Conservation (phyloP, 2,113 vertebrate species). For the Hassar affinis region DNA sequence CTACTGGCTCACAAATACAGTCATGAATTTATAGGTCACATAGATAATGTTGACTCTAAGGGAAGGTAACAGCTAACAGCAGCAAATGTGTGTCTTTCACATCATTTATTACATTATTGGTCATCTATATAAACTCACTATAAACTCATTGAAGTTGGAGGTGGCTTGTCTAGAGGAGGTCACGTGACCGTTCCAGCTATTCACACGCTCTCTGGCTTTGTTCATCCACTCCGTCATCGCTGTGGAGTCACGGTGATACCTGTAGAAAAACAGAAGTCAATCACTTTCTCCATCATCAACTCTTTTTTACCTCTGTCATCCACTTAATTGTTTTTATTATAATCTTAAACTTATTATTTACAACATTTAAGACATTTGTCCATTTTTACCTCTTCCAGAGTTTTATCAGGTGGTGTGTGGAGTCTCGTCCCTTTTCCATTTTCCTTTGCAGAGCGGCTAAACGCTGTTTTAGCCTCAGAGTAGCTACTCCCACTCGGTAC, state of each 20-base stretch:
- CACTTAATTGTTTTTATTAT: neutral
- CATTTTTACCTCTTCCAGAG: slow-evolving; percentile 76
- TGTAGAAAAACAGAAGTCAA: slow-evolving; percentile 49
- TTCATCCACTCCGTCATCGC: slow-evolving; percentile 78
- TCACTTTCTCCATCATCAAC: neutral
- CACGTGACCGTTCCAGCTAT: slow-evolving; percentile 73
- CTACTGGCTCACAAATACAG: neutral
- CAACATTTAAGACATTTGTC: neutral
- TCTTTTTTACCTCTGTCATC: neutral
- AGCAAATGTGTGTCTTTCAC: neutral
- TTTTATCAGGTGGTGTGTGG: slow-evolving; percentile 65
- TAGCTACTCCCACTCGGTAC: slow-evolving; percentile 66
- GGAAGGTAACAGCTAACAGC: neutral
- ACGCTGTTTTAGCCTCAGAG: slow-evolving; percentile 69
- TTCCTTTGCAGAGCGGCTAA: slow-evolving; percentile 74
- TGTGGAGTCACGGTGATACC: slow-evolving; percentile 75
- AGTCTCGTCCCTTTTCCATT: slow-evolving; percentile 65
- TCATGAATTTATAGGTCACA: neutral
- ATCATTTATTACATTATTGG: neutral
- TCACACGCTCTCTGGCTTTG: slow-evolving; percentile 72
- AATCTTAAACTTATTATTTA: neutral
- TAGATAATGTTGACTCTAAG: neutral
- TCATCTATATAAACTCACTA: slow-evolving; percentile 71
- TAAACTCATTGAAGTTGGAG: slow-evolving; percentile 69
- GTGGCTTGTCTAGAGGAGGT: slow-evolving; percentile 67